A percentile compares a stretch with the other conserved stretches of the same genome.
Conservation (phyloP, 2,888 invertebrate species). For the Notodonta dromedarius region DNA sequence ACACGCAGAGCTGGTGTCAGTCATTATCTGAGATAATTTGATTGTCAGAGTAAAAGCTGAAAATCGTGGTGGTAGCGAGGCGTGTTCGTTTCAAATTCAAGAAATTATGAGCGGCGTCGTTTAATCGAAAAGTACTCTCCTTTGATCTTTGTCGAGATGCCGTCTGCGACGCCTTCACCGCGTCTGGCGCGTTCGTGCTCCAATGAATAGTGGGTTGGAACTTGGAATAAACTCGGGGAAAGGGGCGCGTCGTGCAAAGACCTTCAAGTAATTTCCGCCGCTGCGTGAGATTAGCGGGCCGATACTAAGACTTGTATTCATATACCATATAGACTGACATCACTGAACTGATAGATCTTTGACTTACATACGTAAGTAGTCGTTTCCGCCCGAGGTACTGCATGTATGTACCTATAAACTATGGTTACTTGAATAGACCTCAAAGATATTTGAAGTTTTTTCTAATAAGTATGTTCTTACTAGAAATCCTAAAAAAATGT, state of each 20-base stretch:
- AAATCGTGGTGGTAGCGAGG: constrained; percentile 40
- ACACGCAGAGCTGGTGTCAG: constrained; percentile 11
- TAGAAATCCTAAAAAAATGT: too few relatives aligned
- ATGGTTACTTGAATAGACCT: too few relatives aligned
- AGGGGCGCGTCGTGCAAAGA: constrained; percentile 38
- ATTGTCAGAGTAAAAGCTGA: constrained; percentile 28
- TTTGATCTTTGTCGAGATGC: constrained; percentile 56
- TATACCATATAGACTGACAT: too few relatives aligned
- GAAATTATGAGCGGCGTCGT: constrained; percentile 53
- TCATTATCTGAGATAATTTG: constrained; percentile 29
- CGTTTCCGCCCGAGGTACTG: too few relatives aligned
- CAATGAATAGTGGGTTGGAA: constrained; percentile 49
- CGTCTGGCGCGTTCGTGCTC: constrained; percentile 48
- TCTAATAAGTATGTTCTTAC: too few relatives aligned
- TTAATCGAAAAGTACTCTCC: constrained; percentile 59
- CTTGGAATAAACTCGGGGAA: constrained; percentile 49
- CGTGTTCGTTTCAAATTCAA: constrained; percentile 47
- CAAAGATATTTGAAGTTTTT: too few relatives aligned
- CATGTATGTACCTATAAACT: too few relatives aligned
- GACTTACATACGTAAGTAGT: too few relatives aligned
- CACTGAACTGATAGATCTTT: too few relatives aligned
- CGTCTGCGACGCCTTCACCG: constrained; percentile 39
- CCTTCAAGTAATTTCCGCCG: constrained; percentile 40
- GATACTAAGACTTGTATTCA: constrained; percentile 8
- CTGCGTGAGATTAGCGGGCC: constrained; percentile 33